Evolutionary conservation across 2,888 invertebrate species (phyloP).

Genomic region (Antheraea yamamai): DNA sequence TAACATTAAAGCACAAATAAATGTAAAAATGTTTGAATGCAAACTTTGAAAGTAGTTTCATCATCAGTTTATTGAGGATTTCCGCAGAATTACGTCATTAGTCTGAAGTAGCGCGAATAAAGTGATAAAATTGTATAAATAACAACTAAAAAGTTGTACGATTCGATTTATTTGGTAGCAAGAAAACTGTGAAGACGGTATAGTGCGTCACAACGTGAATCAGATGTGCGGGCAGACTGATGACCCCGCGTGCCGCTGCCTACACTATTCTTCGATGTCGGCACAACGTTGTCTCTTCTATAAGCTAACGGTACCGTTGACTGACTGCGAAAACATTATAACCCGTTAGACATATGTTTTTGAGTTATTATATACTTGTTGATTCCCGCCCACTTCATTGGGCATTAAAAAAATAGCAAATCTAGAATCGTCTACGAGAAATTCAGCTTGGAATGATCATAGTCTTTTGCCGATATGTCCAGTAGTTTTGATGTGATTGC

Average conservation of each 20-base stretch:
- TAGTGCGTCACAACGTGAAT: constrained; percentile 51
- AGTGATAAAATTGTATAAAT: neutral
- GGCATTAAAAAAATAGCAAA: too few species aligned
- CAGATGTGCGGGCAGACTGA: constrained; percentile 56
- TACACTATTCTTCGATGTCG: constrained; percentile 49
- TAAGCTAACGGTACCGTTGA: constrained; percentile 58
- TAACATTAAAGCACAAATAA: neutral
- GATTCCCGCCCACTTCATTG: too few species aligned
- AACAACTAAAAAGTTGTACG: neutral
- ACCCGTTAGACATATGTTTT: constrained; percentile 22
- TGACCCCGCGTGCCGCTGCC: constrained; percentile 58
- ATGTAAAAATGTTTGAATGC: too few species aligned
- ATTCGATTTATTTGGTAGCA: neutral
- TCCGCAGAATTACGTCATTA: neutral
- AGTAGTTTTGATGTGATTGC: too few species aligned
- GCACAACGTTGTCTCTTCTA: constrained; percentile 53
- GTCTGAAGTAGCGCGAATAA: neutral
- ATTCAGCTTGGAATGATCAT: too few species aligned
- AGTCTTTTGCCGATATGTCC: too few species aligned
- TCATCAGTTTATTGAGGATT: too few species aligned
- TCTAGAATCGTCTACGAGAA: too few species aligned
- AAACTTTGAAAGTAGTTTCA: too few species aligned
- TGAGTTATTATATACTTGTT: neutral
- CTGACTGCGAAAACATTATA: constrained; percentile 46
- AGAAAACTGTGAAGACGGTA: constrained; percentile 24